Base-by-base conservation (phyloP, 2,113 vertebrate genomes). In the Eptatretus burgeri region DNA sequence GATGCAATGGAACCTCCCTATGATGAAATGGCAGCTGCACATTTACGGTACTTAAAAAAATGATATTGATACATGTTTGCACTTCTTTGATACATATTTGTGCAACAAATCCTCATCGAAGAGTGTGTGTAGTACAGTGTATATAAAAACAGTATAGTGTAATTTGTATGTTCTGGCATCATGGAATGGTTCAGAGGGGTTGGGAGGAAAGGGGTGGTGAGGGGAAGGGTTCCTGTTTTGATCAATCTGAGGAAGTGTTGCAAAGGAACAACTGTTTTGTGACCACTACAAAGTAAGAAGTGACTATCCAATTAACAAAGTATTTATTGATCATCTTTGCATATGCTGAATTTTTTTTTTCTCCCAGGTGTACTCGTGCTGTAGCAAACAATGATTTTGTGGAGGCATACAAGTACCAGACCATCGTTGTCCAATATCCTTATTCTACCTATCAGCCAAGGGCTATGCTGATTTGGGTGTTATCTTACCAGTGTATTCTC, bases 341-440 rank as follows among this genome's bases (percentile, higher is more conserved):
- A 1, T 13, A 11, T 49, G 41, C 14, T 2, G 62, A 20, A 10
- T 66, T 41, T 8, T n/a, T 65, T 70, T 69, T 68, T 65, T 65
- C 68, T 74, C 68, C 1, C 77, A 96, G 89, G 71, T 94, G 91
- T 68, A 91, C 82, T 1, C 82, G 80, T 0, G 84, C 89, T 0
- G 91, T 83, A 68, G 75, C 81, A 19, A 95, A 94, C 70, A 87
- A 94, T 17, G 89, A 98, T 75, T 98, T 95, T 51, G 70, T 94
- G 56, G 91, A 98, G 69, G 91, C 91, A 0, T 98, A 94, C 74
- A 91, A 85, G 72, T 93, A 80, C 70, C 91, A 98, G 74, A 93
- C 85, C 0, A 78, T 94, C 51, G 86, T 94, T 0, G 86, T 98
- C 14, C 91, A 98, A 93, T 95, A 98, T 98, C 91, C 80, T 93